Conservation (phyloP, 2,113 vertebrate species). For the Brienomyrus longianalis region DNA sequence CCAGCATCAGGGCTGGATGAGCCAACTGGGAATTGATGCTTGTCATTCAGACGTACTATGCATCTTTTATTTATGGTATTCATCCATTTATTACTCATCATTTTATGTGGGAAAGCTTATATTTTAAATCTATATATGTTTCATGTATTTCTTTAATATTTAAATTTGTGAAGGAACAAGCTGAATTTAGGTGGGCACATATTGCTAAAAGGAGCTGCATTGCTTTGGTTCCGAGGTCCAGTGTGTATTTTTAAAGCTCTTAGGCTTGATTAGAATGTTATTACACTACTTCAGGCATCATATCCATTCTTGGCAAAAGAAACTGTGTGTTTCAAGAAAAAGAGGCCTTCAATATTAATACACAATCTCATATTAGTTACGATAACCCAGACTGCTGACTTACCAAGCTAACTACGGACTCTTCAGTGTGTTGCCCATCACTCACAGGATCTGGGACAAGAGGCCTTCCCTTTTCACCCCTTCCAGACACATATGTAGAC, state of each 20-base stretch:
- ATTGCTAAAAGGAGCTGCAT: neutral
- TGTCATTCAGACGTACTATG: neutral
- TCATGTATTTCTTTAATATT: neutral
- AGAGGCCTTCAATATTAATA: neutral
- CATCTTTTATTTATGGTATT: neutral
- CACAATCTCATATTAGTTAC: neutral
- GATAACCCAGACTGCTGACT: slow-evolving; percentile 33
- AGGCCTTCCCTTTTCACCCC: neutral
- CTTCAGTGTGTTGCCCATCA: slow-evolving; percentile 30
- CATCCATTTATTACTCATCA: neutral
- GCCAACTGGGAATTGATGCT: neutral
- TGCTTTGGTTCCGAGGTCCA: neutral
- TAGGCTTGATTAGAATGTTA: neutral
- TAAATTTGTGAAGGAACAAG: neutral
- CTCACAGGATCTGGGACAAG: neutral
- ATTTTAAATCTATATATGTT: neutral
- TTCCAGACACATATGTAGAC: neutral
- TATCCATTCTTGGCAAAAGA: neutral
- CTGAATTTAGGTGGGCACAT: neutral
- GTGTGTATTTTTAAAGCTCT: neutral
- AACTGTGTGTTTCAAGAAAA: neutral
- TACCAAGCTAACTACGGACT: slow-evolving; percentile 33
- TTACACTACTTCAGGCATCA: neutral
- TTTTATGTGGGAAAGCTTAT: neutral
- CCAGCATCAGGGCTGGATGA: neutral